A percentile compares a stretch with the other conserved stretches of the same genome.
phyloP scores from a whole-genome alignment of 2,113 vertebrate species.

The Urocolius indicus region DNA sequence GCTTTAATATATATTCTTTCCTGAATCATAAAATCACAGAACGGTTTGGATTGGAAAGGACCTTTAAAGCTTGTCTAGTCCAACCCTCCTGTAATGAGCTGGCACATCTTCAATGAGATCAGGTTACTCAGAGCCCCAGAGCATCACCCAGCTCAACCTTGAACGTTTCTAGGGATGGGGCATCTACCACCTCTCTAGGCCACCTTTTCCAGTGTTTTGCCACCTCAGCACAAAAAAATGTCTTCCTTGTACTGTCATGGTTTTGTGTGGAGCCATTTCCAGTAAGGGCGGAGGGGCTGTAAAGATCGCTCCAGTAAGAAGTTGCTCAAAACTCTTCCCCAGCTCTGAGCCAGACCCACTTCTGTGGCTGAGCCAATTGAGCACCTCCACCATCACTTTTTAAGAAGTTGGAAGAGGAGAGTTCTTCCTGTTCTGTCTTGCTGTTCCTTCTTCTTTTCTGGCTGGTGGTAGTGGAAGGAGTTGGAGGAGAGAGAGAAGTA shows the following conservation, averaged over 20 bases:
- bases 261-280: too few species aligned
- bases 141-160: accelerated
- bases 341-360: too few species aligned
- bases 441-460: too few species aligned
- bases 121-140: neutral
- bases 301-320: too few species aligned
- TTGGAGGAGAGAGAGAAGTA: too few species aligned
- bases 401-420: too few species aligned
- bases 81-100: neutral
- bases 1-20: neutral
- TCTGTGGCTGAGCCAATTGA: too few species aligned
- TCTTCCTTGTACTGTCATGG: neutral
- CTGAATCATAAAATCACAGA: neutral
- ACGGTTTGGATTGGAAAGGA: neutral
- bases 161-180: neutral
- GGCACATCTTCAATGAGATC: neutral
- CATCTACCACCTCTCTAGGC: neutral
- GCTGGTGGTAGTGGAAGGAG: too few species aligned
- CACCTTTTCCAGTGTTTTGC: neutral
- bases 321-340: too few species aligned
- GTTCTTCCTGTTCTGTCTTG: too few species aligned
- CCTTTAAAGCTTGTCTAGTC: neutral
- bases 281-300: too few species aligned
- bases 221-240: neutral
- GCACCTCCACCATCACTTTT: too few species aligned